These are phyloP conservation scores for Penaeus vannamei DNA, from an alignment of 1,140 invertebrate species.

Conservation along the genomic window DNA sequence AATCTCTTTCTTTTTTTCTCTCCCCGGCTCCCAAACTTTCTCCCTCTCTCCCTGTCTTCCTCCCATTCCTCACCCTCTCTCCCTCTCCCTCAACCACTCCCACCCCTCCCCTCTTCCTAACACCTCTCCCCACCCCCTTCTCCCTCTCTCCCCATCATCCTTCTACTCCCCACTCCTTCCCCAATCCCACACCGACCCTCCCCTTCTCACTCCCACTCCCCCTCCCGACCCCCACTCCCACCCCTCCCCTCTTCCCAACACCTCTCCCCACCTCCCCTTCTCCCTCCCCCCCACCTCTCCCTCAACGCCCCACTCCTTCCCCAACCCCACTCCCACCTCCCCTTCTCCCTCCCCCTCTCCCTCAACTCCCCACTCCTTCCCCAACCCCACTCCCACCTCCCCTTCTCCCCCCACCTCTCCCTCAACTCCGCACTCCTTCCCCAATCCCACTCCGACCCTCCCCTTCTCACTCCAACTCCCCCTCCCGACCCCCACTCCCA, in stretches of 20 bases:
- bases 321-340: background rate
- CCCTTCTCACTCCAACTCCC: background rate
- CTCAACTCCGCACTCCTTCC: background rate
- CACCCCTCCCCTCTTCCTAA: background rate
- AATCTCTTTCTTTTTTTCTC: too few relatives aligned
- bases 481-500: background rate
- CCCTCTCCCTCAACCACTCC: background rate
- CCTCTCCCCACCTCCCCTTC: background rate
- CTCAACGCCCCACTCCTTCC: background rate
- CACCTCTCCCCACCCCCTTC: too few relatives aligned
- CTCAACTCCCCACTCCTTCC: too few relatives aligned
- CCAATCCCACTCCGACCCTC: background rate
- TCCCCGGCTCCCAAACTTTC: too few relatives aligned
- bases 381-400: too few relatives aligned
- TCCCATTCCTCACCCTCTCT: too few relatives aligned
- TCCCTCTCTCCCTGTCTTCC: too few relatives aligned
- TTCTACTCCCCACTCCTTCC: too few relatives aligned
- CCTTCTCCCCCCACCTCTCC: too few relatives aligned
- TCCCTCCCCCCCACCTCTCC: background rate
- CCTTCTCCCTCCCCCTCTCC: conserved; percentile 34
- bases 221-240: background rate
- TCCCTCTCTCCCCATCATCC: conserved; percentile 32
- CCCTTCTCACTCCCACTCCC: too few relatives aligned
- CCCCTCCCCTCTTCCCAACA: background rate
- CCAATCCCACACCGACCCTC: too few relatives aligned